These are phyloP conservation scores for Zophobas morio DNA, from an alignment of 1,140 invertebrate species.

Conservation along the genomic window DNA sequence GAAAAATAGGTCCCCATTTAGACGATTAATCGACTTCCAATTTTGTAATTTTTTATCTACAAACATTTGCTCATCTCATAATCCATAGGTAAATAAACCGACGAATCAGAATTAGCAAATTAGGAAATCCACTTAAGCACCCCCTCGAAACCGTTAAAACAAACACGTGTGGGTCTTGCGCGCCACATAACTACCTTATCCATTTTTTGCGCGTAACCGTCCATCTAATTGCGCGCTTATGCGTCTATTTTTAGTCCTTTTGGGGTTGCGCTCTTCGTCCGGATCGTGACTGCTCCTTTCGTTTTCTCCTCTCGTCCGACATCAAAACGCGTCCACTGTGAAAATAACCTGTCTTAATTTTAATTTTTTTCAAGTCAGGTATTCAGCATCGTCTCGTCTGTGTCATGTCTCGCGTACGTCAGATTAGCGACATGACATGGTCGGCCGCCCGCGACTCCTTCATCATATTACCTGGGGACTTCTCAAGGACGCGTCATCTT, in stretches of 20 bases:
- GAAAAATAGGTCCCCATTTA: too few relatives aligned
- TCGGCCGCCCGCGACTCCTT: slow-evolving; percentile 58
- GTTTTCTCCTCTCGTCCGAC: neutral
- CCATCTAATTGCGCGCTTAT: too few relatives aligned
- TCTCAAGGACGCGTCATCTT: slow-evolving; percentile 57
- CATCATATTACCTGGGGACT: slow-evolving; percentile 60
- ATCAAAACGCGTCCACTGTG: slow-evolving; percentile 28
- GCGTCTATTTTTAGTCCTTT: slow-evolving; percentile 14
- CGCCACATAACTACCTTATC: too few relatives aligned
- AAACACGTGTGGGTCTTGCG: too few relatives aligned
- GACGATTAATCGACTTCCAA: too few relatives aligned
- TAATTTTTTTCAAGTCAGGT: slow-evolving; percentile 48
- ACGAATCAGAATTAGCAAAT: too few relatives aligned
- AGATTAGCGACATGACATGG: slow-evolving; percentile 59
- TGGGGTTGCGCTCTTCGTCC: slow-evolving; percentile 9
- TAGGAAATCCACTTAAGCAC: too few relatives aligned
- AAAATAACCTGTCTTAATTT: slow-evolving; percentile 52
- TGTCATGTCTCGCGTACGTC: slow-evolving; percentile 58
- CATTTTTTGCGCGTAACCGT: too few relatives aligned
- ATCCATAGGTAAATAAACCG: too few relatives aligned
- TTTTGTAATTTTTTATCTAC: too few relatives aligned
- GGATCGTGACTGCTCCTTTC: slow-evolving; percentile 14
- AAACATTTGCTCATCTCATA: too few relatives aligned
- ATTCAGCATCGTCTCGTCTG: slow-evolving; percentile 53
- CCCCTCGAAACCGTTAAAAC: too few relatives aligned